Evolutionary conservation across 2,888 invertebrate genomes (phyloP), one percentile per base, ranked within the genome.

Genomic region (Epistrophe eligans): DNA sequence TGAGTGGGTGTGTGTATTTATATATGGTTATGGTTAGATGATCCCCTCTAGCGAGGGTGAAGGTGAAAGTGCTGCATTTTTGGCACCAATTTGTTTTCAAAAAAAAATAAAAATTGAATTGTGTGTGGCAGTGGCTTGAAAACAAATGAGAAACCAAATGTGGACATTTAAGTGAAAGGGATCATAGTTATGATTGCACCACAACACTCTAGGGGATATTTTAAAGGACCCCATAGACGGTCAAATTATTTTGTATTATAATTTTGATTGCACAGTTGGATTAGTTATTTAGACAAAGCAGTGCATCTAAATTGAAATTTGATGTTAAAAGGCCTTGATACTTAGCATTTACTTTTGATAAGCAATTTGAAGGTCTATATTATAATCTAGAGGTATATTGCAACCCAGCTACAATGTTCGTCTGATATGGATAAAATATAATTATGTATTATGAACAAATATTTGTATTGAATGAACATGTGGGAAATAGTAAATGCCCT

Each of bases 41-140:
- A 9, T 32, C 13, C 35, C 35, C 9, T 45, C 13, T 15, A 5
- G 48, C 48, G 35, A 55, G 66, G 70, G 32, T 35, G 71, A 48
- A 52, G 70, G 70, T 71, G 72, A 72, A 57, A 43, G 38, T 45
- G 45, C n/a, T 32, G 19, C 17, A 43, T 28, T 72, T 45, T 67
- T 80, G 74, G 74, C 80, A 70, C 10, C 67, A 77, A 70, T 50
- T 67, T 52, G 67, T 62, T 64, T 52, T 17, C 19, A 35, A 52
- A 32, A 15, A 40, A 13, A 19, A 2, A 40, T 24, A 58, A 62
- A 32, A 40, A 32, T 48, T 19, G 17, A 13, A 43, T 28, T 62
- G 55, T 66, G 76, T 62, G 66, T 71, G 76, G 24, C 24, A 24
- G 3, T 55, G 28, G 15, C 8, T 55, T 57, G 35, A 11, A 58